phyloP scores from a whole-genome alignment of 1,140 invertebrate species.

The Drosophila guanche region DNA sequence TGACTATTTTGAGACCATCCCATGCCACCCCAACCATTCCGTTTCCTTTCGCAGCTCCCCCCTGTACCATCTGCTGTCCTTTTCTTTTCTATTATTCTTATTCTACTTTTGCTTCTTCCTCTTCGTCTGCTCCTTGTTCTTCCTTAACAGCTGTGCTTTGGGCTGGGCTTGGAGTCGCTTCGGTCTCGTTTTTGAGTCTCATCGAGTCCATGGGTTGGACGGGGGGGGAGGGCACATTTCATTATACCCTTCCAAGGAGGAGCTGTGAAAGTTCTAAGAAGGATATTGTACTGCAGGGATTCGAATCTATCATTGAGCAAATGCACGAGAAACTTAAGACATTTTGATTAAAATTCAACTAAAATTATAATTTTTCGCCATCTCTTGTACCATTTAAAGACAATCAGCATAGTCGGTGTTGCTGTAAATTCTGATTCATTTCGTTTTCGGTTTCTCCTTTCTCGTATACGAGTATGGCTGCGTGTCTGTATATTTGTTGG shows the following conservation, averaged over 20 bases:
- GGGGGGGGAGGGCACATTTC: conserved; percentile 27
- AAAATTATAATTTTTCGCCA: too few species aligned
- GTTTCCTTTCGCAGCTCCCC: background rate
- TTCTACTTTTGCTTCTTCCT: conserved; percentile 45
- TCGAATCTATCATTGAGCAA: too few species aligned
- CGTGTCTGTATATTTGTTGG: conserved; percentile 18
- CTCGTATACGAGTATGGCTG: background rate
- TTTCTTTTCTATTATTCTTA: conserved; percentile 42
- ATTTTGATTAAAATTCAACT: too few species aligned
- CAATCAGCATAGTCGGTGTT: background rate
- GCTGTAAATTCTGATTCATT: background rate
- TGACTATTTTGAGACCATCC: conserved; percentile 69
- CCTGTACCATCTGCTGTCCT: conserved; percentile 41
- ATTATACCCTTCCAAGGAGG: conserved; percentile 6
- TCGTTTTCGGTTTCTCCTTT: conserved; percentile 15
- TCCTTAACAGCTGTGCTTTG: conserved; percentile 56
- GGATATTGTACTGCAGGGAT: background rate
- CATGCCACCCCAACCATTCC: background rate
- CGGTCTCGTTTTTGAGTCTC: conserved; percentile 19
- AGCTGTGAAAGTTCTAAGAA: background rate
- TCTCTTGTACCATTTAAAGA: background rate
- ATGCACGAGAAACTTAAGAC: too few species aligned
- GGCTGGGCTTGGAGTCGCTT: conserved; percentile 23
- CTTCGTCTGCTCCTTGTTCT: conserved; percentile 39
- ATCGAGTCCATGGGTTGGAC: conserved; percentile 4